Evolutionary conservation across 2,113 vertebrate species (phyloP).

Genomic region (Smithornis capensis): DNA sequence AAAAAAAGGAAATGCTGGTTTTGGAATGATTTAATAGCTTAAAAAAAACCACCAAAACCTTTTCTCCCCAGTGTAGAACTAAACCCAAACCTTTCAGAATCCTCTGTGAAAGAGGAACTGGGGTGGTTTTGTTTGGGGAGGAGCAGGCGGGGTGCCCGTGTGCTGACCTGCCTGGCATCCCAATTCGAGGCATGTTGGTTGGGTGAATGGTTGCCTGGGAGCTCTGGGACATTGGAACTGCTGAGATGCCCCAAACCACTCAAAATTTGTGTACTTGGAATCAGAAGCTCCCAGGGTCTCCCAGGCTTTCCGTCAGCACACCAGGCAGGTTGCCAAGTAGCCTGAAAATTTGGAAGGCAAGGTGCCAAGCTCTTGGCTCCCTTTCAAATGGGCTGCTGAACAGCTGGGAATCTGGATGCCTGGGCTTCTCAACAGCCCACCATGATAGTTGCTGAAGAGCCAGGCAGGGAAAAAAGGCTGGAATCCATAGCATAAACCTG

Average conservation of each 20-base stretch:
- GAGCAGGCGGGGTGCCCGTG: not conserved
- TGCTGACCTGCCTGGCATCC: not conserved
- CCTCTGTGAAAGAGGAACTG: not conserved
- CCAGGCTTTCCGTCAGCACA: constrained; percentile 46
- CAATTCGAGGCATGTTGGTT: not conserved
- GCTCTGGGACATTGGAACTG: not conserved
- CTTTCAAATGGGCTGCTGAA: constrained; percentile 59
- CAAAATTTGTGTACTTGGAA: constrained; percentile 50
- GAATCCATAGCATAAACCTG: not conserved
- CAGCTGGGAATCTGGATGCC: constrained; percentile 65
- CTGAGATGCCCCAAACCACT: not conserved
- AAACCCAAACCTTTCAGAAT: constrained; percentile 15
- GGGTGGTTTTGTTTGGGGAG: not conserved
- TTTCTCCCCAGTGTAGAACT: not conserved
- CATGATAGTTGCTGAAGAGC: not conserved
- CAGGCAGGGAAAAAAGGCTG: not conserved
- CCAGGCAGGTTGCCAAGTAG: constrained; percentile 46
- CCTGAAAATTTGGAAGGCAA: constrained; percentile 54
- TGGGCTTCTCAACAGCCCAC: constrained; percentile 50
- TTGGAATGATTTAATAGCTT: constrained; percentile 2
- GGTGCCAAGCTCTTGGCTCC: constrained; percentile 56
- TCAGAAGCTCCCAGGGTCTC: constrained; percentile 57
- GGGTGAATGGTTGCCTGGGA: constrained; percentile 56
- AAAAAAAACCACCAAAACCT: not conserved
- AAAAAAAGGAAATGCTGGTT: not conserved